Evolutionary conservation across 2,113 vertebrate genomes (phyloP), one percentile per base, ranked within the genome.

Genomic region (Phodopus roborovskii): DNA sequence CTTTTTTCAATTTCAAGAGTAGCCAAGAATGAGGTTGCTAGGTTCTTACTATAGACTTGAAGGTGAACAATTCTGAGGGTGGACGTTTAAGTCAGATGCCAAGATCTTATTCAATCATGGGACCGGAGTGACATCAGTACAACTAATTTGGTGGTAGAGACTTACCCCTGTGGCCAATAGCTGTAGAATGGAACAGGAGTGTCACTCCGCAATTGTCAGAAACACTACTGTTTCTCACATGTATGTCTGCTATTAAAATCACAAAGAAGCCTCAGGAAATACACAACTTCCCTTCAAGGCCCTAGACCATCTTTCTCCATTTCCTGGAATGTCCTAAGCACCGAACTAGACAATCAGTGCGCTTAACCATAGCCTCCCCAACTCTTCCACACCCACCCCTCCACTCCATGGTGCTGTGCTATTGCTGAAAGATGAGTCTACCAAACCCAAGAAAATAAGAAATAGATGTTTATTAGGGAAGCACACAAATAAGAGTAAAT

Each of bases 1-100:
- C 75, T 85, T 81, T 95, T n/a, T n/a, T n/a, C n/a, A n/a, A n/a
- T 82, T 85, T 90, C 22, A 77, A 78, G 81, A 64, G 53, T 45
- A n/a, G 30, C 33, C 45, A 71, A 88, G 50, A 92, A 71, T 19
- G 20, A 39, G 53, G 82, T 56, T 64, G 39, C 24, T 85, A 68
- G 48, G 30, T 79, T 53, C 28, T 92, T 79, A 28, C 39, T 78
- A 20, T 5, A 91, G 89, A 82, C 45, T 88, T 84, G 60, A 16
- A 33, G 70, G 30, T 13, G 64, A 81, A 66, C 16, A 91, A 56
- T 86, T 83, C 71, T 74, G 39, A 94, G 24, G 33, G 48, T 50
- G n/a, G 53, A 9, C 48, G 19, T 79, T 64, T 50, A 39, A 79
- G 22, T 24, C 81, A 60, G 45, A 70, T 53, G 26, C 15, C 68